Evolutionary conservation across 2,113 vertebrate genomes (phyloP).

Genomic region (Phalacrocorax aristotelis): DNA sequence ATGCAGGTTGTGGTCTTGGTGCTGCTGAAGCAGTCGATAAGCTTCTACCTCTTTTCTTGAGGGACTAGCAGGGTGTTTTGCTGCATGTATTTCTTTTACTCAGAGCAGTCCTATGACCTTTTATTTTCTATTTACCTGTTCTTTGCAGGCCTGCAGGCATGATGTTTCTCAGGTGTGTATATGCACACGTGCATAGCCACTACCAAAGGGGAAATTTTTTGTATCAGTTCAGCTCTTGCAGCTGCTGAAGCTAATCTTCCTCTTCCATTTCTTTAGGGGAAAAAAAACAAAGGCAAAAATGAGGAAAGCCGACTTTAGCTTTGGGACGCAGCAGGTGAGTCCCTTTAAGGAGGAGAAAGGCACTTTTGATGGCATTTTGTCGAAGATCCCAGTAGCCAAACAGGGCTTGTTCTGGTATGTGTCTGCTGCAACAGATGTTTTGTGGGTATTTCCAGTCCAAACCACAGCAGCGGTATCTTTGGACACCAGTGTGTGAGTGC

Average conservation of each 20-base stretch:
- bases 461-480: neutral
- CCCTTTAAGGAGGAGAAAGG: neutral
- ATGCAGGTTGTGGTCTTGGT: neutral
- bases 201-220: neutral
- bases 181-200: neutral
- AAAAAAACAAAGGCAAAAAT: neutral
- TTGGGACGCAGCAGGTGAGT: neutral
- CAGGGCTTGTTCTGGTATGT: neutral
- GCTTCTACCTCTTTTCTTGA: neutral
- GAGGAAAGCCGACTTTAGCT: neutral
- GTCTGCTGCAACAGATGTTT: constrained; percentile 1
- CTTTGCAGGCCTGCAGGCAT: neutral
- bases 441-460: neutral
- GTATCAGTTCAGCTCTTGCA: neutral
- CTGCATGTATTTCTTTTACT: neutral
- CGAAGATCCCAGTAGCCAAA: neutral
- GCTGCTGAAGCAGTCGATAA: neutral
- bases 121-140: neutral
- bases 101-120: neutral
- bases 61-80: neutral
- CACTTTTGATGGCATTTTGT: neutral
- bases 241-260: neutral
- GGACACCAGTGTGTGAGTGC: neutral
- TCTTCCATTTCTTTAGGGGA: neutral
- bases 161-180: neutral